A percentile compares a stretch with the other conserved stretches of the same genome.
These are phyloP conservation scores for Meles meles DNA, from an alignment of 2,113 vertebrate genomes.

Conservation along the genomic window DNA sequence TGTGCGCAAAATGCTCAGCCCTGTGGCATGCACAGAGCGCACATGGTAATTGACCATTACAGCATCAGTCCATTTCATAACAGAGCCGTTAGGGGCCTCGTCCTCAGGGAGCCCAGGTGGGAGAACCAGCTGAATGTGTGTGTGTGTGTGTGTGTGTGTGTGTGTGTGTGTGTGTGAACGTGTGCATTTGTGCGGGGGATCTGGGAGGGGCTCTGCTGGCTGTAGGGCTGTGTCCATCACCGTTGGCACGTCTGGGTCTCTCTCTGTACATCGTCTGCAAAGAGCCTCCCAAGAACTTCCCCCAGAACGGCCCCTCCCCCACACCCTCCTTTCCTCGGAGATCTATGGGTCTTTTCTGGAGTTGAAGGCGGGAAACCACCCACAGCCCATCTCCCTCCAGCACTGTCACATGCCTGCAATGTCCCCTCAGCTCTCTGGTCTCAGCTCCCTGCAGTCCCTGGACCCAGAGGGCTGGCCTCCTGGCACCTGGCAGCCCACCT, in stretches of 20 bases:
- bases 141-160: not conserved
- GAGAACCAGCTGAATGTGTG: not conserved
- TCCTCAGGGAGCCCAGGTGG: not conserved
- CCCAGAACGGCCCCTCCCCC: accelerated
- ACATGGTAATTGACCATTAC: accelerated
- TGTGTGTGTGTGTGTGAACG: accelerated
- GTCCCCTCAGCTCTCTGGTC: accelerated
- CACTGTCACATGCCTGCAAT: accelerated
- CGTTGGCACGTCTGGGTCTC: accelerated
- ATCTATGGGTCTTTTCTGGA: not conserved
- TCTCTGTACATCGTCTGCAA: not conserved
- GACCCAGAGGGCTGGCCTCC: accelerated
- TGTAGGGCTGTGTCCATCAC: accelerated
- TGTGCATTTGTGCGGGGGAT: too few relatives aligned
- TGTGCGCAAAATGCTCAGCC: accelerated
- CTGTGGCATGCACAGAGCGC: accelerated
- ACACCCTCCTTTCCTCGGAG: not conserved
- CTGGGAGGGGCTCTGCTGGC: not conserved
- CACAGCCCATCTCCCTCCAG: accelerated
- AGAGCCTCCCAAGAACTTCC: not conserved
- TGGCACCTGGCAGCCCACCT: not conserved
- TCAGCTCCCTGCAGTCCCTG: not conserved
- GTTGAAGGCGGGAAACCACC: too few relatives aligned
- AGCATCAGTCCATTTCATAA: accelerated
- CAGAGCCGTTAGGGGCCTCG: accelerated